Conservation (phyloP, 2,888 invertebrate genomes). For the Portevinia maculata region DNA sequence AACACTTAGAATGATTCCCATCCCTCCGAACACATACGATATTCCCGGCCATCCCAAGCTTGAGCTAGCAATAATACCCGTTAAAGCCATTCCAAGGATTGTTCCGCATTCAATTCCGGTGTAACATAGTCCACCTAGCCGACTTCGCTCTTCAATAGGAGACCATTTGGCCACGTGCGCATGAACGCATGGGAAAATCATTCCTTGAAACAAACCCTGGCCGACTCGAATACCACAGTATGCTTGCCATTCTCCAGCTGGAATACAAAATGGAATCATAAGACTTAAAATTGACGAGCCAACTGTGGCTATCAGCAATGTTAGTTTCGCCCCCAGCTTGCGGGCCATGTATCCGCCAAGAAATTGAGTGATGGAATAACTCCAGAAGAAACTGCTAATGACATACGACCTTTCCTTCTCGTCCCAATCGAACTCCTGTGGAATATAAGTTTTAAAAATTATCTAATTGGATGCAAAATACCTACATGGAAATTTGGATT, state of each 20-base stretch:
- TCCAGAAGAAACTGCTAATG: conserved; percentile 85
- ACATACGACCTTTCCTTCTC: conserved; percentile 84
- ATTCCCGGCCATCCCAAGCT: conserved; percentile 85
- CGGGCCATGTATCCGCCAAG: conserved; percentile 87
- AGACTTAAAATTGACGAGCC: conserved; percentile 86
- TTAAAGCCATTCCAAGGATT: conserved; percentile 85
- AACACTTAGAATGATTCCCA: conserved; percentile 83
- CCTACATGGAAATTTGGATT: conserved; percentile 83
- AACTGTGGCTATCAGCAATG: conserved; percentile 83
- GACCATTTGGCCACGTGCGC: conserved; percentile 86
- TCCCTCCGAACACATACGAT: conserved; percentile 85
- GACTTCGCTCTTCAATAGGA: conserved; percentile 86
- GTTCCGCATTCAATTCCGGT: conserved; percentile 86
- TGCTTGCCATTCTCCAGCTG: conserved; percentile 84
- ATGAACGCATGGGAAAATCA: conserved; percentile 86
- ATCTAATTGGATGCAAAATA: conserved; percentile 17
- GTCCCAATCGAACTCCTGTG: conserved; percentile 80
- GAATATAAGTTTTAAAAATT: too few relatives aligned
- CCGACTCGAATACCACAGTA: conserved; percentile 84
- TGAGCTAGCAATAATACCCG: conserved; percentile 85
- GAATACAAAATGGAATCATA: conserved; percentile 86
- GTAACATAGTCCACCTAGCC: conserved; percentile 84
- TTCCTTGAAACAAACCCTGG: conserved; percentile 86
- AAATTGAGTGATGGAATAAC: conserved; percentile 84
- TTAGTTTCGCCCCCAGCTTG: conserved; percentile 86